These are phyloP conservation scores for Scaptomyza montana DNA, from an alignment of 1,140 invertebrate genomes.

Conservation along the genomic window DNA sequence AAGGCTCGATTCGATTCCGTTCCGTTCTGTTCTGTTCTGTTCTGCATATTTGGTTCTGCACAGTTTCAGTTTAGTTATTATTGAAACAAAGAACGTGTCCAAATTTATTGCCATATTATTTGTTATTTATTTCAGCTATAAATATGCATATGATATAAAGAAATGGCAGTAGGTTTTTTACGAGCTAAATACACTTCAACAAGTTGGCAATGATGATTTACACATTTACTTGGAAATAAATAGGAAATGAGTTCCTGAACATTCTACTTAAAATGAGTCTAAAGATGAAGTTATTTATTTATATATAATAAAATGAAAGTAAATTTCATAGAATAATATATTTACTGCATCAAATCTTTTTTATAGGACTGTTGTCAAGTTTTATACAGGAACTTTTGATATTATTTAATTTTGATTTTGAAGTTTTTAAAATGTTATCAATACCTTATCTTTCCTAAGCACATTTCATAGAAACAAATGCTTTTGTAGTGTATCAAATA, in stretches of 20 bases:
- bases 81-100: constrained; percentile 75
- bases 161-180: constrained; percentile 73
- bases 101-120: constrained; percentile 80
- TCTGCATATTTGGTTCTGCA: not conserved
- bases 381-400: too few species aligned
- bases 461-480: too few species aligned
- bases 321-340: too few species aligned
- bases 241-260: not conserved
- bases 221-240: not conserved
- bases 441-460: too few species aligned
- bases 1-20: not conserved
- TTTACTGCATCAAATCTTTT: too few species aligned
- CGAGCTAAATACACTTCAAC: constrained; percentile 21
- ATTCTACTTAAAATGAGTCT: too few species aligned
- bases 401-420: too few species aligned
- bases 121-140: constrained; percentile 82
- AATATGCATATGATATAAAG: constrained; percentile 77
- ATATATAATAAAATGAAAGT: too few species aligned
- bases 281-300: too few species aligned
- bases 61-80: constrained; percentile 57
- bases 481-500: not conserved
- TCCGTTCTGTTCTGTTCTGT: too few species aligned
- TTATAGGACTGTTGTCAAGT: too few species aligned
- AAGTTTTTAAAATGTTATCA: too few species aligned
- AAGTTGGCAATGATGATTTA: not conserved